These are phyloP conservation scores for Trichogramma dendrolimi DNA, from an alignment of 2,888 invertebrate genomes.

Conservation along the genomic window DNA sequence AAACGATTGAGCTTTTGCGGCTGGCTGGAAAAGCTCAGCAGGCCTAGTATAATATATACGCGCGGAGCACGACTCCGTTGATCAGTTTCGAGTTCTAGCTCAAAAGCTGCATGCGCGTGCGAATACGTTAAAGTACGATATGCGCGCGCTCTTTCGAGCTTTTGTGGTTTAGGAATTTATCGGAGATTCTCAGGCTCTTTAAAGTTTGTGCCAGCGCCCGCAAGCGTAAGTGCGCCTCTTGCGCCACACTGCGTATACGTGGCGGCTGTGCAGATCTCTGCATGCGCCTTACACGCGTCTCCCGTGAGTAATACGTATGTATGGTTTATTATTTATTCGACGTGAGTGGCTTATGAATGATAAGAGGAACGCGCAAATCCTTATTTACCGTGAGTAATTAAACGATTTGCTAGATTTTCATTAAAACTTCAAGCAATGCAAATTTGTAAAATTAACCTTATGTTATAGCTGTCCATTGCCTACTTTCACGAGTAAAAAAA, in stretches of 20 bases:
- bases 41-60: background rate
- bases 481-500: no score
- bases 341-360: no score
- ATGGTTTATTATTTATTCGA: no score
- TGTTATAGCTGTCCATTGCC: no score
- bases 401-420: no score
- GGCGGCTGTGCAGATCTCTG: background rate
- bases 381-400: no score
- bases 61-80: conserved; percentile 14
- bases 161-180: conserved; percentile 15
- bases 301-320: no score
- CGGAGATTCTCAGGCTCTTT: conserved; percentile 18
- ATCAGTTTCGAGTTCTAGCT: conserved; percentile 25
- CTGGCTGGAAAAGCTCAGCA: background rate
- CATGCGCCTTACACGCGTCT: background rate
- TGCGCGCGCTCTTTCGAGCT: background rate
- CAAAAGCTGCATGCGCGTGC: conserved; percentile 9
- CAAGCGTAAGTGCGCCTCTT: no score
- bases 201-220: conserved; percentile 3
- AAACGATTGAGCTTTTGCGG: conserved; percentile 19
- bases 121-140: background rate
- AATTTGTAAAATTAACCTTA: no score
- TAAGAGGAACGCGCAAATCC: no score
- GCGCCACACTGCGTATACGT: background rate
- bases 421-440: no score